Percentiles rank a stretch among this genome's conserved stretches.
Evolutionary conservation across 2,888 invertebrate genomes (phyloP).

Genomic region (Cactoblastis cactorum): DNA sequence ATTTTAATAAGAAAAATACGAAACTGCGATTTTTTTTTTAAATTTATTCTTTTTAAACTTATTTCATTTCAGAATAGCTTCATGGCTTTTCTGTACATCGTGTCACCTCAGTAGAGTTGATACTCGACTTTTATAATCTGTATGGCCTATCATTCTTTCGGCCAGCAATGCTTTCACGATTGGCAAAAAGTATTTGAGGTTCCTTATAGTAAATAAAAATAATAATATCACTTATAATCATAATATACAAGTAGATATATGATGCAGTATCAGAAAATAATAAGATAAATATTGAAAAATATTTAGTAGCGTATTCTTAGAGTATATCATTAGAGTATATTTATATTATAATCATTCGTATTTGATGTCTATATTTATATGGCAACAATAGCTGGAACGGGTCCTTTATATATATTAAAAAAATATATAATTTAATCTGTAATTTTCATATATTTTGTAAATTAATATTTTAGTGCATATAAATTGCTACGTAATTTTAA

Average conservation of each 20-base stretch:
- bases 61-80: too few species aligned
- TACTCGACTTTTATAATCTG: too few species aligned
- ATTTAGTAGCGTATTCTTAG: not conserved
- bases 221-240: not conserved
- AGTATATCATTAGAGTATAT: not conserved
- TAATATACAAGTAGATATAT: not conserved
- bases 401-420: slow-evolving; percentile 41
- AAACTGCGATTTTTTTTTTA: too few species aligned
- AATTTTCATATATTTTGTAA: slow-evolving; percentile 20
- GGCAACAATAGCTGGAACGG: slow-evolving; percentile 63
- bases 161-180: not conserved
- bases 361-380: slow-evolving; percentile 33
- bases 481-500: not conserved
- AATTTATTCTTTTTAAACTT: too few species aligned
- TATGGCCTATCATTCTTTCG: too few species aligned
- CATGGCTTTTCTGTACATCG: too few species aligned
- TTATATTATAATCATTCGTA: slow-evolving; percentile 43
- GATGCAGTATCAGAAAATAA: not conserved
- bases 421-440: slow-evolving; percentile 18
- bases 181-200: not conserved
- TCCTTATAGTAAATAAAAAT: not conserved
- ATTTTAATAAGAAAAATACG: too few species aligned
- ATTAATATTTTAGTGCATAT: slow-evolving; percentile 14
- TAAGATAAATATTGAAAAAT: too few species aligned
- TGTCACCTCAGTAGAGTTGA: too few species aligned